Evolutionary conservation across 2,797 vertebrate species (phyloP), one percentile per base, ranked within the genome.

Genomic region (Phyllotis vaccarum): DNA sequence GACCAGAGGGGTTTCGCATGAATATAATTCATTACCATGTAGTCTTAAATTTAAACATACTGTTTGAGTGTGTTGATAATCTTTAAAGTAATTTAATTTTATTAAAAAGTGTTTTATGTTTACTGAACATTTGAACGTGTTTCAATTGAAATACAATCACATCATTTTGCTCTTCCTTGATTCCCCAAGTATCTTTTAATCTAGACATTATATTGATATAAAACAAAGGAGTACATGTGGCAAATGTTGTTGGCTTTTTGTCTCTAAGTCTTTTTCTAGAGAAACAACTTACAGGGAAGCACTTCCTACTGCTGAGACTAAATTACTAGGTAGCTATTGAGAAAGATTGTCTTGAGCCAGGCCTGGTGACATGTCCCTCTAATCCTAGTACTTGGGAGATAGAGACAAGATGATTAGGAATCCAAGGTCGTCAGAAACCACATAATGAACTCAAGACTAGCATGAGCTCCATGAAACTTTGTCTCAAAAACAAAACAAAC

Each of bases 31-130:
- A 83, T 68, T 83, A 90, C 31, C 54, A 87, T 40, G 12, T 14
- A 46, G 0, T 66, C 29, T 92, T 87, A 91, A 66, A 75, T 58
- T 93, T 93, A 91, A 93, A 75, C 5, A 49, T 62, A 88, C 31
- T 81, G 66, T 78, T n/a, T 79, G 19, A 34, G 43, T 93, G 19
- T 85, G 24, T 14, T 89, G 21, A 79, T 27, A 91, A 82, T 83
- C 70, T 58, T 95, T 92, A 66, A 68, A 82, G 87, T 94, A 3
- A 34, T 31, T 78, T 86, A 40, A 81, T 90, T 66, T 94, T 90
- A 91, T 83, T 6, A 54, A 70, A 87, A 72, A 58, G n/a, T 54
- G 56, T 78, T 52, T 1, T 3, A 46, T 70, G 91, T 34, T 86
- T 95, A 88, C 21, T 64, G 37, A 92, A 60, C 27, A 80, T 60